Evolutionary conservation across 2,113 vertebrate genomes (phyloP).

Genomic region (Ictidomys tridecemlineatus): DNA sequence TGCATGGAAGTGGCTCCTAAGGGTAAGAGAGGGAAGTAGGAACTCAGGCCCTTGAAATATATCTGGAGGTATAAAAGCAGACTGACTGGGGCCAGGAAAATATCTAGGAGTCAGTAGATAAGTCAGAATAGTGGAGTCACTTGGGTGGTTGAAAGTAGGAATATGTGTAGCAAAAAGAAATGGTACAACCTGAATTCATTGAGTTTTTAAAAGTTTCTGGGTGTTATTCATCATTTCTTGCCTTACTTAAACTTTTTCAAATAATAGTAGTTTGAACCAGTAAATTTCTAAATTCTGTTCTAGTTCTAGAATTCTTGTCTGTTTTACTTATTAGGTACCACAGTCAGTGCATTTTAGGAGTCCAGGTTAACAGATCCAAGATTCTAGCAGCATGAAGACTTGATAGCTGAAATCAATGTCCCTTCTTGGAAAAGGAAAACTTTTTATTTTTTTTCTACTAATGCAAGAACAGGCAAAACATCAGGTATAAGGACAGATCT

Average conservation of each 20-base stretch:
- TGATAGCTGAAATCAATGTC: not conserved
- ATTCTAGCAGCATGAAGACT: not conserved
- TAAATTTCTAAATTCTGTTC: not conserved
- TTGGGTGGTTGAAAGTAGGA: not conserved
- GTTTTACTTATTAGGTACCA: not conserved
- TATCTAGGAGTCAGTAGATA: not conserved
- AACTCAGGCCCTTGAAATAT: conserved; percentile 6
- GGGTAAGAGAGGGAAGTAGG: not conserved
- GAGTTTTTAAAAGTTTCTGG: conserved; percentile 23
- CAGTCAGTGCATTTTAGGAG: not conserved
- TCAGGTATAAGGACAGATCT: not conserved
- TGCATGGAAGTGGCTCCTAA: not conserved
- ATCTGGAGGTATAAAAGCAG: not conserved
- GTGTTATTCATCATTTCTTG: conserved; percentile 2
- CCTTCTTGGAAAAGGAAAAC: not conserved
- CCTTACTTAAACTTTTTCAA: not conserved
- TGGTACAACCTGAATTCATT: not conserved
- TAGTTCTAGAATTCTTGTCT: not conserved
- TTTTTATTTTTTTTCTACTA: not conserved
- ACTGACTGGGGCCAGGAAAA: not conserved
- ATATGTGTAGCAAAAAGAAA: not conserved
- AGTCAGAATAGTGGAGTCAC: not conserved
- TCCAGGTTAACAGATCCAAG: not conserved
- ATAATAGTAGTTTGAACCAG: not conserved
- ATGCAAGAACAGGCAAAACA: not conserved